A percentile compares a stretch with the other conserved stretches of the same genome.
Evolutionary conservation across 2,113 vertebrate species (phyloP).

Genomic region (Leucopsar rothschildi): DNA sequence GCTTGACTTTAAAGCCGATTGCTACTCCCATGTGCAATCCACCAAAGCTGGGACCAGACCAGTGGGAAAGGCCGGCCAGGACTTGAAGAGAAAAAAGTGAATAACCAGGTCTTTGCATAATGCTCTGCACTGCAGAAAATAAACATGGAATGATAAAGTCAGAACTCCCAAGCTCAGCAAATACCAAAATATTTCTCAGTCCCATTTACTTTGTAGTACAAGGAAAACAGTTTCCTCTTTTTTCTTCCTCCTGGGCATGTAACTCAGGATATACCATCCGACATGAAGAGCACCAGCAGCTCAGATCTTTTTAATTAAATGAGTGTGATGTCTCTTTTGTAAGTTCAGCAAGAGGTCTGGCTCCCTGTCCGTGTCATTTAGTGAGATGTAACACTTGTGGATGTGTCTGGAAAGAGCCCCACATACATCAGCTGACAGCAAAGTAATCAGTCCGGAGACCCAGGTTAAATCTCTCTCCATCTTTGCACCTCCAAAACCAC

Average conservation of each 20-base stretch:
- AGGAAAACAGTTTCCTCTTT: not conserved
- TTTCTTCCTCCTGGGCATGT: not conserved
- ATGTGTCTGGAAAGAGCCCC: not conserved
- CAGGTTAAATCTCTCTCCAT: not conserved
- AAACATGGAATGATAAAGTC: not conserved
- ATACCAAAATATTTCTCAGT: not conserved
- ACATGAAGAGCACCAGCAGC: not conserved
- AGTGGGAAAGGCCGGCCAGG: accelerated
- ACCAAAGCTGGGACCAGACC: not conserved
- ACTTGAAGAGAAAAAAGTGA: not conserved
- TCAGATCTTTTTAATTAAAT: not conserved
- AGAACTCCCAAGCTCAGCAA: not conserved
- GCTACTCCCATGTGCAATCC: not conserved
- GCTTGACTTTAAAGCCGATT: not conserved
- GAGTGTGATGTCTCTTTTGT: not conserved
- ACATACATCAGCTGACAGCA: not conserved
- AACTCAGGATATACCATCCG: not conserved
- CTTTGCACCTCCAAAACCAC: not conserved
- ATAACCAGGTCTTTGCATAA: not conserved
- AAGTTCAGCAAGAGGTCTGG: conserved; percentile 24
- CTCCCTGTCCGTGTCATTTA: not conserved
- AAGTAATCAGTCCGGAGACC: not conserved
- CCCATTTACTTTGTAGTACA: not conserved
- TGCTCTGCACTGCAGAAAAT: not conserved
- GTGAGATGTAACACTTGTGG: not conserved